Conservation (phyloP, 1,140 invertebrate species). For the Myzus persicae region DNA sequence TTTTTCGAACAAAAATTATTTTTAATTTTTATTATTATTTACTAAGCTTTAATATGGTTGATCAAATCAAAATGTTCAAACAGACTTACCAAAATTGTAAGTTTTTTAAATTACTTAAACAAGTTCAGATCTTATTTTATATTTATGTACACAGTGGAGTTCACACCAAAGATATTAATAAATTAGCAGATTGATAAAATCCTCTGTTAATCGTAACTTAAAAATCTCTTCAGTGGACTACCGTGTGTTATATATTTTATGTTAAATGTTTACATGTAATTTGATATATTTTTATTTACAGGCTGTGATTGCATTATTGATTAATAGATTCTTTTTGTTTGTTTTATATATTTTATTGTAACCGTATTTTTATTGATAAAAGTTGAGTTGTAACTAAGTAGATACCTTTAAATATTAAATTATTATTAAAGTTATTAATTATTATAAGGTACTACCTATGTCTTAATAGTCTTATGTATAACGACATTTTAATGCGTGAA, state of each 20-base stretch:
- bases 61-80: not conserved
- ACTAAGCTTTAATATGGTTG: not conserved
- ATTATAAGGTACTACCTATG: not conserved
- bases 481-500: not conserved
- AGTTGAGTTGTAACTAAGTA: not conserved
- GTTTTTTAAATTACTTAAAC: not conserved
- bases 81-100: not conserved
- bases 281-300: slow-evolving; percentile 27
- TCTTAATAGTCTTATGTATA: not conserved
- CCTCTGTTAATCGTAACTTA: not conserved
- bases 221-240: not conserved
- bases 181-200: not conserved
- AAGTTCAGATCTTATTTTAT: slow-evolving; percentile 25
- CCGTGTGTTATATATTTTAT: not conserved
- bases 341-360: slow-evolving; percentile 34
- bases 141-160: not conserved
- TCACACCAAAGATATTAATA: not conserved
- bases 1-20: not conserved
- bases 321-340: slow-evolving; percentile 4
- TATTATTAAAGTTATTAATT: not conserved
- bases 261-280: not conserved
- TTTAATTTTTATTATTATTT: not conserved
- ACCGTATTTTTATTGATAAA: not conserved
- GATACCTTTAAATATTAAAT: not conserved
- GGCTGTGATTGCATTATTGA: slow-evolving; percentile 26